Percentiles rank a stretch among this genome's conserved stretches.
Conservation (phyloP, 2,888 invertebrate genomes). For the Lathronympha strigana region DNA sequence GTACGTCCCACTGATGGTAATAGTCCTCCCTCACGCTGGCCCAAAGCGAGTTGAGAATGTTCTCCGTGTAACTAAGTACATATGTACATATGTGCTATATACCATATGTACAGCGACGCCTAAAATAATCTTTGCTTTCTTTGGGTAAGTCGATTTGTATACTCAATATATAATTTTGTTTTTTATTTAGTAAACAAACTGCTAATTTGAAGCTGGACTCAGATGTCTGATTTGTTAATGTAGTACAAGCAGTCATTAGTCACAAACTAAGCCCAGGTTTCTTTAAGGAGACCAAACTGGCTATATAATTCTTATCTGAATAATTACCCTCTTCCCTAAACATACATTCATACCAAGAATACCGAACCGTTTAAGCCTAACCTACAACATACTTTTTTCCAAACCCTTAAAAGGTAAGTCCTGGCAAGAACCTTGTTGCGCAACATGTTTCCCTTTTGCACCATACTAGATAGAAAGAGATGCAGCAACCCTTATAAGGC, state of each 20-base stretch:
- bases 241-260: neutral
- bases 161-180: no score
- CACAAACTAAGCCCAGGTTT: neutral
- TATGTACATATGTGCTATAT: no score
- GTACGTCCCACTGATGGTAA: no score
- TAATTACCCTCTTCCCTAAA: conserved; percentile 6
- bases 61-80: no score
- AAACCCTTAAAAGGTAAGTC: conserved; percentile 8
- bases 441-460: conserved; percentile 12
- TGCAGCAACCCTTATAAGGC: conserved; percentile 15
- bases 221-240: no score
- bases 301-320: neutral
- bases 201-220: no score
- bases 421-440: conserved; percentile 9
- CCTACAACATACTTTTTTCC: conserved; percentile 17
- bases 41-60: no score
- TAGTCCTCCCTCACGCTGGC: no score
- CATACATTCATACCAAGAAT: neutral
- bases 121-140: no score
- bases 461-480: conserved; percentile 10
- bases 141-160: no score
- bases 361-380: conserved; percentile 15
- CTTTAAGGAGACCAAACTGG: neutral
- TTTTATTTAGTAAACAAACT: no score
- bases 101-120: no score